Conservation (phyloP, 2,888 invertebrate species). For the Phania funesta region DNA sequence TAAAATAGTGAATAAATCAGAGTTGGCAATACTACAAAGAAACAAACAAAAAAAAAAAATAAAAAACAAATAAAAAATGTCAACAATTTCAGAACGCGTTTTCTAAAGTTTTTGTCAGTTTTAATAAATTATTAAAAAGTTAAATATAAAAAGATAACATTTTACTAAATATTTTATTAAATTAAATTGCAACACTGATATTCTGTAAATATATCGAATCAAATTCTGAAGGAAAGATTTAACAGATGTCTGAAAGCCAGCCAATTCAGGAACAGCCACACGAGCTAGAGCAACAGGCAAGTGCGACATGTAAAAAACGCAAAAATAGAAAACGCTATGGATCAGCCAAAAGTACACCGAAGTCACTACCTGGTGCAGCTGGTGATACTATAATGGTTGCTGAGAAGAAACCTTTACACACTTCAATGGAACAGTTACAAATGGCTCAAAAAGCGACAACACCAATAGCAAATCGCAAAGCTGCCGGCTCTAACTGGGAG, state of each 20-base stretch:
- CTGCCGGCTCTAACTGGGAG: slow-evolving; percentile 74
- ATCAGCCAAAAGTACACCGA: neutral
- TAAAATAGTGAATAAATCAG: neutral
- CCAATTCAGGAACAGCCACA: neutral
- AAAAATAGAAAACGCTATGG: slow-evolving; percentile 11
- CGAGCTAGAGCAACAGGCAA: neutral
- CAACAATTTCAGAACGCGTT: slow-evolving; percentile 32
- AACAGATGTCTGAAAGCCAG: slow-evolving; percentile 32
- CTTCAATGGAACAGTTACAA: slow-evolving; percentile 70
- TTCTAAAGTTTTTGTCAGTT: neutral
- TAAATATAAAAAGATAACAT: neutral
- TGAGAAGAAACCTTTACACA: slow-evolving; percentile 56
- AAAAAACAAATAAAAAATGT: slow-evolving; percentile 1
- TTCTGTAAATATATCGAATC: neutral
- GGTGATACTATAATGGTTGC: neutral
- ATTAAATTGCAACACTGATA: neutral
- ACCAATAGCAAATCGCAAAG: slow-evolving; percentile 70
- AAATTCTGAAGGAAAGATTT: neutral
- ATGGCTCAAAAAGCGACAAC: slow-evolving; percentile 57
- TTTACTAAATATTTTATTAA: neutral
- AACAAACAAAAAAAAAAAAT: neutral
- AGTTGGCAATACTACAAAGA: neutral
- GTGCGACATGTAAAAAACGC: slow-evolving; percentile 12
- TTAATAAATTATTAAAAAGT: neutral
- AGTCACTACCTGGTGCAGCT: neutral